Evolutionary conservation across 2,888 invertebrate genomes (phyloP).

Genomic region (Diloba caeruleocephala): DNA sequence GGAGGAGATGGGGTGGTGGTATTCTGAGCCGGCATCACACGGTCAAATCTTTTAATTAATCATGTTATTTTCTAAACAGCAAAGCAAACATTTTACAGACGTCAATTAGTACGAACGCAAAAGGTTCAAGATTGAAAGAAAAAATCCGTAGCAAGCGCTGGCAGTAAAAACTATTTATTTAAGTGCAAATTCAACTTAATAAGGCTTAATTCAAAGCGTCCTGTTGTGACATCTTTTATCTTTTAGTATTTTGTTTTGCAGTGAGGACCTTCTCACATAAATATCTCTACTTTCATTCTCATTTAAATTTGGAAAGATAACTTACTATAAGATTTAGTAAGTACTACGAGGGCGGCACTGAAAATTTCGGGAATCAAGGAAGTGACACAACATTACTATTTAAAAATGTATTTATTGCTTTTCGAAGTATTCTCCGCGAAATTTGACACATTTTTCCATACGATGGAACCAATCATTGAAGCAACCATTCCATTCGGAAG

Average conservation of each 20-base stretch:
- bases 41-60: no score
- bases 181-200: conserved; percentile 9
- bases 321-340: background rate
- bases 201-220: conserved; percentile 13
- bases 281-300: conserved; percentile 15
- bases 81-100: background rate
- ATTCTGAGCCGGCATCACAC: no score
- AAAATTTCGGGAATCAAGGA: no score
- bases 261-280: conserved; percentile 11
- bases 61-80: conserved; percentile 4
- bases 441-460: no score
- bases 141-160: conserved; percentile 5
- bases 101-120: conserved; percentile 11
- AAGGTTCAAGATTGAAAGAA: conserved; percentile 5
- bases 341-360: no score
- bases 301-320: conserved; percentile 15
- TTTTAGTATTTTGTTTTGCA: conserved; percentile 7
- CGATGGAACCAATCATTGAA: no score
- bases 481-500: no score
- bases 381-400: no score
- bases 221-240: conserved; percentile 7
- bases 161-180: conserved; percentile 35
- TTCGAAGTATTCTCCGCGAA: no score
- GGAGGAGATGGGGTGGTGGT: no score
- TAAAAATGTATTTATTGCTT: no score